Base-by-base conservation (phyloP, 2,888 invertebrate species). In the Lasioglossum pauxillum region DNA sequence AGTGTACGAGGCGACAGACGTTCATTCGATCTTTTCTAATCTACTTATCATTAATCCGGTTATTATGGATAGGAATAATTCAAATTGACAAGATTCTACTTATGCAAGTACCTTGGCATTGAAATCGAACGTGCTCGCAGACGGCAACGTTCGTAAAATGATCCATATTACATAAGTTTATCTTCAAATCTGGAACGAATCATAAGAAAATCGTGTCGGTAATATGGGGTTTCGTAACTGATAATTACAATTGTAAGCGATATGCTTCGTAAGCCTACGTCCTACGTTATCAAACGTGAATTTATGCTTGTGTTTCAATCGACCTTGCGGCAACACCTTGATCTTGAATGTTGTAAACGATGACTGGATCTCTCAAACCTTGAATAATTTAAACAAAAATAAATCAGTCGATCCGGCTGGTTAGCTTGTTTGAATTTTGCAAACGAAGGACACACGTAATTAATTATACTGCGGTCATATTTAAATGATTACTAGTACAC, bases 81-180 rank as follows among this genome's bases (percentile, higher is more conserved):
- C 23, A n/a, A 4, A 44, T 76, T 46, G 73, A 44, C 23, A 10
- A 49, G 49, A 60, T 2, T 14, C 5, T 41, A 23, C 19, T 44
- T n/a, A 60, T 75, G 31, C 12, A 78, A 81, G 78, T 69, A 31
- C 80, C 86, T 80, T 85, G 85, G 4, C 84, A 86, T 72, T 85
- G 85, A 78, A 76, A 80, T n/a, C 0, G 44, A 31, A 60, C 8
- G 31, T n/a, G 23, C 12, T 5, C 16, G 44, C 46, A n/a, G 5
- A 67, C 57, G n/a, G 23, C n/a, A 46, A 53, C 12, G 74, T 46
- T 57, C 0, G 38, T 67, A 67, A 81, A 35, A 75, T 57, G 46
- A 75, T 64, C 46, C 16, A 67, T 75, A 57, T 83, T 79, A 82
- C 38, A 57, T 75, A 85, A 86, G 44, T 23, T 12, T 73, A 46